Base-by-base conservation (phyloP, 2,797 vertebrate species). In the Acrocephalus scirpaceus region DNA sequence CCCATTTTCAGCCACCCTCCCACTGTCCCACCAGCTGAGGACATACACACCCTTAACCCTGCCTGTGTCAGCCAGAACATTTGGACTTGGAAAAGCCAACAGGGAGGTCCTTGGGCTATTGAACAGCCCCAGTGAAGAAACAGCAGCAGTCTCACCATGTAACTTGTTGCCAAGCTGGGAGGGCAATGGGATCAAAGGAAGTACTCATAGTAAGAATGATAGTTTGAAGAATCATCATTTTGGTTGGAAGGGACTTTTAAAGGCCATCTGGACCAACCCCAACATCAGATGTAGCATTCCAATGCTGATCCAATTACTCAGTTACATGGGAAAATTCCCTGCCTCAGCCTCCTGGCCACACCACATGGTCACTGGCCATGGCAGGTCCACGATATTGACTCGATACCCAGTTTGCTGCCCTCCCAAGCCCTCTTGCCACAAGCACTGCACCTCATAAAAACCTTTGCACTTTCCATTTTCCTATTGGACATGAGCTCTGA, bases 311-410 rank as follows among this genome's bases (percentile, higher is more conserved):
- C 51, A 40, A 29, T 47, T 22, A 32, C 10, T 25, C 40, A 19
- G 3, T 16, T 16, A 44, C 17, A 12, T 5, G 23, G 51, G 40
- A 56, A 51, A 58, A 51, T 11, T 5, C n/a, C 36, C 38, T 40
- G 5, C 13, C 51, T 79, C 45, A 70, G 6, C 32, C 44, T 67
- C 51, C 44, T 71, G 47, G 30, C 47, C 65, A 23, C 6, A 4
- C 21, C 7, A 12, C 0, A 0, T 3, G 10, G 9, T 19, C 38
- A 44, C 25, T 30, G 45, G 16, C 47, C 40, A 21, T 13, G 27
- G 58, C 45, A 88, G 25, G 12, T 2, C 2, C 14, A 2, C 3
- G 26, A 16, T 51, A 50, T 34, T 70, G 56, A n/a, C 53, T 32
- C 17, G 40, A 54, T 1, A 2, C 13, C 44, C n/a, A 73, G 6